phyloP scores from a whole-genome alignment of 2,797 vertebrate species.

The Poeciliopsis infans region DNA sequence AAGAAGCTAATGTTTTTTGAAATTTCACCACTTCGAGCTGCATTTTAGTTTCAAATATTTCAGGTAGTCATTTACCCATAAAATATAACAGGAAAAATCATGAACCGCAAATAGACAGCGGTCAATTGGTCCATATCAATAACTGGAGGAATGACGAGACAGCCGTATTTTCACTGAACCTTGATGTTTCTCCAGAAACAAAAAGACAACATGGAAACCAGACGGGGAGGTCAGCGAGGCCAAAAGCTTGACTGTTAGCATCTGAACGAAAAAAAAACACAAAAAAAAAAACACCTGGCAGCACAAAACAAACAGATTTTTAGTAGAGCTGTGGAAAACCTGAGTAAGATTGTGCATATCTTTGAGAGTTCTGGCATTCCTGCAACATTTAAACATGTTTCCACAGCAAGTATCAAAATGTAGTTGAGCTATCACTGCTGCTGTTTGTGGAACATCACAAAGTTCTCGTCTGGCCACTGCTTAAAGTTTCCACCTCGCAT shows the following conservation, averaged over 20 bases:
- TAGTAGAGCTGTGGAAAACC: neutral
- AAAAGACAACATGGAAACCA: neutral
- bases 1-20: no score
- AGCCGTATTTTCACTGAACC: neutral
- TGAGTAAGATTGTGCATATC: neutral
- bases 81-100: no score
- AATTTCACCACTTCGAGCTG: neutral
- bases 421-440: neutral
- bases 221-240: neutral
- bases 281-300: no score
- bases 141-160: neutral
- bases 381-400: neutral
- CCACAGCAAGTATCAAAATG: neutral
- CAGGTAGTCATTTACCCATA: no score
- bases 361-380: neutral
- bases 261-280: neutral
- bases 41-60: neutral
- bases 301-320: no score
- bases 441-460: no score
- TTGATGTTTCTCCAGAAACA: neutral
- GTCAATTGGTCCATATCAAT: neutral
- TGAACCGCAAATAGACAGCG: no score
- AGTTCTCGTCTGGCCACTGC: no score
- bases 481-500: no score
- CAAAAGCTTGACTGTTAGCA: neutral